Evolutionary conservation across 2,888 invertebrate species (phyloP).

Genomic region (Icerya purchasi): DNA sequence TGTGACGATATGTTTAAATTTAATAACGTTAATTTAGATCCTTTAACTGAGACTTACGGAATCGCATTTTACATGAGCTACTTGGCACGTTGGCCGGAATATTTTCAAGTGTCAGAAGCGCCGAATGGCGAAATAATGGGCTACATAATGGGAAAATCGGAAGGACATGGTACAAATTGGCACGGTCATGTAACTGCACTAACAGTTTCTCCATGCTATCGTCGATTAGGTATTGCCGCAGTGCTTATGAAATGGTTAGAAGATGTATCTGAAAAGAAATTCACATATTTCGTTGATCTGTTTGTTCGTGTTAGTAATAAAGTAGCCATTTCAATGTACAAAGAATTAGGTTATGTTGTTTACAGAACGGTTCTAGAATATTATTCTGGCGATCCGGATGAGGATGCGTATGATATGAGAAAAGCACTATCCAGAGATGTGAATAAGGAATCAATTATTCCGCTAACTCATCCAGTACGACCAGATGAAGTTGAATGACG

Average conservation of each 20-base stretch:
- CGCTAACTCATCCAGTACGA: constrained; percentile 77
- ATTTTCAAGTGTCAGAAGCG: constrained; percentile 91
- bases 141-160: constrained; percentile 98
- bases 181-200: constrained; percentile 98
- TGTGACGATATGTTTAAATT: constrained; percentile 88
- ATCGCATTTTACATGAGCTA: constrained; percentile 93
- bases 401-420: constrained; percentile 99
- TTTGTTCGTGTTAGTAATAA: constrained; percentile 95
- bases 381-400: constrained; percentile 93
- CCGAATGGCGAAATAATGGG: constrained; percentile 95
- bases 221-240: constrained; percentile 77
- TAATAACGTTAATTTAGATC: constrained; percentile 89
- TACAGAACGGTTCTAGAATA: constrained; percentile 92
- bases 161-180: constrained; percentile 89
- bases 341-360: constrained; percentile 82
- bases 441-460: constrained; percentile 77
- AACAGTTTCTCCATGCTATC: constrained; percentile 83
- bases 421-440: constrained; percentile 88
- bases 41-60: constrained; percentile 90
- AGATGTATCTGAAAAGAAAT: constrained; percentile 87
- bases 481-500: constrained; percentile 69
- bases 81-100: constrained; percentile 95
- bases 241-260: constrained; percentile 85
- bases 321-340: constrained; percentile 95
- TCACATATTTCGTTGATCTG: constrained; percentile 89